These are phyloP conservation scores for Nasua narica DNA, from an alignment of 2,797 vertebrate species.

Conservation along the genomic window DNA sequence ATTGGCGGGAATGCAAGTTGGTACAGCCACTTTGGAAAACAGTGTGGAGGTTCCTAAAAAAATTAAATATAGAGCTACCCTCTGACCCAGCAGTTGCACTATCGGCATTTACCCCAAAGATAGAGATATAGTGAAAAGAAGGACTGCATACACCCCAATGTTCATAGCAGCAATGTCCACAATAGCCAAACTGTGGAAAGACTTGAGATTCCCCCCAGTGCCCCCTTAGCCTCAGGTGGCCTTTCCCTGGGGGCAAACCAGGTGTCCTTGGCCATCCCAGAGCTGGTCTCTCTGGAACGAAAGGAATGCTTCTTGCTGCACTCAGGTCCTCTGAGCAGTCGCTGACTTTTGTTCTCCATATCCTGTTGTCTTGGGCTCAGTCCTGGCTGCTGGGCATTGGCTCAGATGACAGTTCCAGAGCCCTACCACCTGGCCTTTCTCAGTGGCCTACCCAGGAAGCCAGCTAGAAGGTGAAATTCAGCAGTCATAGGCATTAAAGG, in stretches of 20 bases:
- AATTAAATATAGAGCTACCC: too few species aligned
- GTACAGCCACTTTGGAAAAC: too few species aligned
- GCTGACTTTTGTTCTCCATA: conserved; percentile 81
- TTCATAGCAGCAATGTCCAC: too few species aligned
- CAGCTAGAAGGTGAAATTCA: conserved; percentile 91
- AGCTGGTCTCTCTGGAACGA: conserved; percentile 85
- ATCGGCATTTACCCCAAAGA: too few species aligned
- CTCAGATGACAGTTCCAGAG: conserved; percentile 90
- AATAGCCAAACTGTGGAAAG: too few species aligned
- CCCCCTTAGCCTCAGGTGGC: conserved; percentile 63
- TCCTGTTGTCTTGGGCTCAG: conserved; percentile 77
- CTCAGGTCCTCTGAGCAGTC: conserved; percentile 82
- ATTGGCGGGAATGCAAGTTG: too few species aligned
- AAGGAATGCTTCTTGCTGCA: conserved; percentile 88
- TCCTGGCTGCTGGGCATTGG: conserved; percentile 47
- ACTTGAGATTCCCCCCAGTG: background rate
- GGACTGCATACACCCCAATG: too few species aligned
- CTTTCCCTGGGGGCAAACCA: conserved; percentile 71
- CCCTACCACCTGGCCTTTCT: conserved; percentile 86
- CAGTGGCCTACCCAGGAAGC: conserved; percentile 82
- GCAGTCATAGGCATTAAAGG: conserved; percentile 72
- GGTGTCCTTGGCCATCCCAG: conserved; percentile 87
- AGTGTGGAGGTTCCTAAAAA: too few species aligned
- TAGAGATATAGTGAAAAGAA: too few species aligned
- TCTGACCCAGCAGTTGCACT: too few species aligned